phyloP scores from a whole-genome alignment of 35 echinoderm and acorn worm species.

The Ophiothrix spiculata region DNA sequence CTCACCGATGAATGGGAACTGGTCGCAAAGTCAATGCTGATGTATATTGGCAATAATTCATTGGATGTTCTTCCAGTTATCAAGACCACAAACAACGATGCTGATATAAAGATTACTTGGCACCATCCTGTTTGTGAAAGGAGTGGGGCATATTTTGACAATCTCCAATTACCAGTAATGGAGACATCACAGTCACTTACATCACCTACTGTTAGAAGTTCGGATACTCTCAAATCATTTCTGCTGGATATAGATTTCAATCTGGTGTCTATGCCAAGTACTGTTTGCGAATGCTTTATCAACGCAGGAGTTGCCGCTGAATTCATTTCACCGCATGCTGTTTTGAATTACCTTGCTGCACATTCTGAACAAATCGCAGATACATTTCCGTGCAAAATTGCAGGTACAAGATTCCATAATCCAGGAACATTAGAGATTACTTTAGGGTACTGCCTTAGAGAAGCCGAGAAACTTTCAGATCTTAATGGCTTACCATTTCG shows the following conservation, averaged over 20 bases:
- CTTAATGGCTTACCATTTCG: neutral
- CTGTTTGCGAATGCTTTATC: neutral
- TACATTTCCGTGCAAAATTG: neutral
- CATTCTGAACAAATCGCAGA: neutral
- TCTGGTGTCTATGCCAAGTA: neutral
- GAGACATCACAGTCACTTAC: neutral
- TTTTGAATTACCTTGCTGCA: neutral
- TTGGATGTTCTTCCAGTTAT: neutral
- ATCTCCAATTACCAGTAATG: neutral
- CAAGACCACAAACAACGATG: too few relatives aligned
- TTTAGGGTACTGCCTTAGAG: conserved; percentile 16
- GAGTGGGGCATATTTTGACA: neutral
- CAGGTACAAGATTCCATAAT: neutral
- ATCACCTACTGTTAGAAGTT: neutral
- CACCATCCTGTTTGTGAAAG: conserved; percentile 6
- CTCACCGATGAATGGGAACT: neutral
- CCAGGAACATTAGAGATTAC: neutral
- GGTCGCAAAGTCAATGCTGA: neutral
- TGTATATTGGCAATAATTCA: neutral
- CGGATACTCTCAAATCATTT: neutral
- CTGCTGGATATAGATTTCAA: conserved; percentile 10
- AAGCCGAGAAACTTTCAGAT: neutral
- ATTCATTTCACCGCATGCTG: conserved; percentile 1
- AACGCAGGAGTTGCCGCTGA: neutral
- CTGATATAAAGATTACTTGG: neutral